Conservation (phyloP, 2,797 vertebrate species). For the Valencia hispanica region DNA sequence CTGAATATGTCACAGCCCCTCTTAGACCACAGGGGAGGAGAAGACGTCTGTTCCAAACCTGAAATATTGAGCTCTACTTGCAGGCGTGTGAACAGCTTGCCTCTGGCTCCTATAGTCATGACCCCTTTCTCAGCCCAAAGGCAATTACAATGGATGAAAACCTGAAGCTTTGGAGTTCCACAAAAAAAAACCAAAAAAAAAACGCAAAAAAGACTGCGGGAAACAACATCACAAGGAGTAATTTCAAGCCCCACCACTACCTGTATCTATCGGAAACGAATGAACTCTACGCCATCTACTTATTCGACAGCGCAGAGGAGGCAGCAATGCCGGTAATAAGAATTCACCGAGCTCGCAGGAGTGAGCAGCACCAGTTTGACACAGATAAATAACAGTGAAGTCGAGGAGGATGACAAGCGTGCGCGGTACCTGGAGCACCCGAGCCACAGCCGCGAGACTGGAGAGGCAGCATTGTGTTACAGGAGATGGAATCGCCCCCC, state of each 20-base stretch:
- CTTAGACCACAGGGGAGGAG: constrained; percentile 64
- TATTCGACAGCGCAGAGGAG: constrained; percentile 51
- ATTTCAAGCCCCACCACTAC: constrained; percentile 53
- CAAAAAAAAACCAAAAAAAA: constrained; percentile 23
- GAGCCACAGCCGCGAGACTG: constrained; percentile 48
- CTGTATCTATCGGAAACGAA: constrained; percentile 51
- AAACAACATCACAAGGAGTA: constrained; percentile 56
- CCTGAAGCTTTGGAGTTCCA: constrained; percentile 45
- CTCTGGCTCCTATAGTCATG: constrained; percentile 60
- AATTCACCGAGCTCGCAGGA: constrained; percentile 24
- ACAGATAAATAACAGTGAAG: constrained; percentile 59
- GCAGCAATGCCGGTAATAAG: constrained; percentile 43
- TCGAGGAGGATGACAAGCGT: constrained; percentile 51
- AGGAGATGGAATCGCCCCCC: constrained; percentile 50
- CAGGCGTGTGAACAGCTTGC: constrained; percentile 59
- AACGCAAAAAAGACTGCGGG: constrained; percentile 37
- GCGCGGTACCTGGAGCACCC: constrained; percentile 47
- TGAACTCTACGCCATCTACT: constrained; percentile 47
- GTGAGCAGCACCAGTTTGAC: constrained; percentile 33
- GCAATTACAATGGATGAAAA: constrained; percentile 73
- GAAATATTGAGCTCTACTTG: constrained; percentile 69
- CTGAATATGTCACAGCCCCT: constrained; percentile 68
- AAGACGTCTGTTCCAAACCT: constrained; percentile 59
- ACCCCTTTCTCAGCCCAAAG: constrained; percentile 63
- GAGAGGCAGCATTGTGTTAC: constrained; percentile 54